These are phyloP conservation scores for Sitta europaea DNA, from an alignment of 2,113 vertebrate species.

Conservation along the genomic window DNA sequence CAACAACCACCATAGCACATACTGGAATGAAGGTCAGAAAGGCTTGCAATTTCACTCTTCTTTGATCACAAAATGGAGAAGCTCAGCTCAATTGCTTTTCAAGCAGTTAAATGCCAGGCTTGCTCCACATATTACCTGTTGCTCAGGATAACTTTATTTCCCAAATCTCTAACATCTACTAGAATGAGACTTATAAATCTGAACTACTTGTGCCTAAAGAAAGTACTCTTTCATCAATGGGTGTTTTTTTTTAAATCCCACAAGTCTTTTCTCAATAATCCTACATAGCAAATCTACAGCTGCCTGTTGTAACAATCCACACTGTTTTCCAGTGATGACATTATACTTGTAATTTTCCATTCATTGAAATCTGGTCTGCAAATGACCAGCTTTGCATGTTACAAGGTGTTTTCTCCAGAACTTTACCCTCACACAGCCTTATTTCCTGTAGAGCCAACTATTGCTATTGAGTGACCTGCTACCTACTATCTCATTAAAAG, in stretches of 20 bases:
- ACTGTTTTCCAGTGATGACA: not conserved
- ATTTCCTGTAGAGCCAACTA: not conserved
- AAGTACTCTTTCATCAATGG: not conserved
- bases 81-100: slow-evolving; percentile 20
- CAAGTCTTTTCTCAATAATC: not conserved
- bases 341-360: slow-evolving; percentile 52
- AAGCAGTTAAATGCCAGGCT: slow-evolving; percentile 9
- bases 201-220: slow-evolving; percentile 19
- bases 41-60: not conserved
- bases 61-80: slow-evolving; percentile 5
- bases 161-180: not conserved
- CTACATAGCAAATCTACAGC: not conserved
- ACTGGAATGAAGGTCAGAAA: not conserved
- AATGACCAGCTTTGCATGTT: not conserved
- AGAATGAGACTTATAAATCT: slow-evolving; percentile 19
- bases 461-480: not conserved
- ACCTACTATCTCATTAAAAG: not conserved
- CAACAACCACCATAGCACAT: not conserved
- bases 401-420: slow-evolving; percentile 10
- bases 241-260: not conserved
- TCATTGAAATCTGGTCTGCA: slow-evolving; percentile 29
- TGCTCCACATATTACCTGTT: not conserved
- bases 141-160: slow-evolving; percentile 12
- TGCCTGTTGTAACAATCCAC: not conserved
- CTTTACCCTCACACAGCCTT: not conserved